Evolutionary conservation across 2,888 invertebrate species (phyloP).

Genomic region (Leptopilina myrica): DNA sequence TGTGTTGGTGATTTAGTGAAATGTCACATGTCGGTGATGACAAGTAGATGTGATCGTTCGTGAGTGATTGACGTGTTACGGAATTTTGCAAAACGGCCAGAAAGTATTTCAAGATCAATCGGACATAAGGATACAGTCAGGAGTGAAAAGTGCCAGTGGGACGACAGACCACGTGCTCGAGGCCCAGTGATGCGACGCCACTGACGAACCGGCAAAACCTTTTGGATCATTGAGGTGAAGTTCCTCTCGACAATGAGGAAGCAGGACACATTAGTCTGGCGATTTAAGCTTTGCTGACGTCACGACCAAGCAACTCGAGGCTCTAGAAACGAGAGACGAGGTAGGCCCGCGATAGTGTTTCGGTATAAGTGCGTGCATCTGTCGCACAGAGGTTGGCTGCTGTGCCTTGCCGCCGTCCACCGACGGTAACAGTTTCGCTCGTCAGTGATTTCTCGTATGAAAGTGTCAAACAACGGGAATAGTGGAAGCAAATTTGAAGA

Average conservation of each 20-base stretch:
- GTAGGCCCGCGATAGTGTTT: slow-evolving; percentile 47
- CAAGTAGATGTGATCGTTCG: slow-evolving; percentile 63
- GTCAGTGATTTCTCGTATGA: slow-evolving; percentile 5
- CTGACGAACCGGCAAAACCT: slow-evolving; percentile 53
- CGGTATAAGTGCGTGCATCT: slow-evolving; percentile 38
- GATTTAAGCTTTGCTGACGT: slow-evolving; percentile 71
- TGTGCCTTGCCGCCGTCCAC: slow-evolving; percentile 1
- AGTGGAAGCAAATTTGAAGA: slow-evolving; percentile 30
- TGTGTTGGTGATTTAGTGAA: slow-evolving; percentile 47
- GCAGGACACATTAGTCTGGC: slow-evolving; percentile 62
- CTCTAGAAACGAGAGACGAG: slow-evolving; percentile 49
- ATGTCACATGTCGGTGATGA: slow-evolving; percentile 43
- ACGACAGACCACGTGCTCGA: slow-evolving; percentile 57
- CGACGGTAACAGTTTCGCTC: slow-evolving; percentile 22
- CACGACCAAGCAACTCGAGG: slow-evolving; percentile 49
- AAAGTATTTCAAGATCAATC: not conserved
- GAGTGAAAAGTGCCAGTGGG: slow-evolving; percentile 5
- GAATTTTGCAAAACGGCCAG: not conserved
- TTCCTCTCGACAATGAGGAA: slow-evolving; percentile 68
- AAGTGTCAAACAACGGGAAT: slow-evolving; percentile 7
- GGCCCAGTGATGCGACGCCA: slow-evolving; percentile 57
- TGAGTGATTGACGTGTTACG: slow-evolving; percentile 32
- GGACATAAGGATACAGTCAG: slow-evolving; percentile 1
- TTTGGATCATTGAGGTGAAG: slow-evolving; percentile 32
- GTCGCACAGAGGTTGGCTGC: slow-evolving; percentile 17